Evolutionary conservation across 2,797 vertebrate genomes (phyloP).

Genomic region (Acipenser transmontanus): DNA sequence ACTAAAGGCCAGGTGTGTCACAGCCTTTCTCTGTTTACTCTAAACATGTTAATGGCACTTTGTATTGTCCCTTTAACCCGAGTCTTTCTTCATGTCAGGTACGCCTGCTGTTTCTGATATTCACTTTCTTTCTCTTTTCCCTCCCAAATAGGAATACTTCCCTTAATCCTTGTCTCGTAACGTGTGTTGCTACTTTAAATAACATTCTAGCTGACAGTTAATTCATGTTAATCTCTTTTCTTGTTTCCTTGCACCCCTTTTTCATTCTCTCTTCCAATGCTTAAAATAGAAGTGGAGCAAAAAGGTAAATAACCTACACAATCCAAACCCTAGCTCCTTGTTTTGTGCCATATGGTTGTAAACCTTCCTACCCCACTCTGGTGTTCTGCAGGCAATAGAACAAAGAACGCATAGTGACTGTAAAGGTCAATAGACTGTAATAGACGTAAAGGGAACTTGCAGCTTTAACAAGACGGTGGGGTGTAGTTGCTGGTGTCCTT

Average conservation of each 20-base stretch:
- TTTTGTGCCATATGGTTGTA: constrained; percentile 98
- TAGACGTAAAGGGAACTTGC: constrained; percentile 60
- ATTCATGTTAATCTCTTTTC: constrained; percentile 99
- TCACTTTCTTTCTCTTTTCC: constrained; percentile 54
- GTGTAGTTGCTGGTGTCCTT: constrained; percentile 71
- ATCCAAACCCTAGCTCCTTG: constrained; percentile 94
- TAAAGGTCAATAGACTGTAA: constrained; percentile 67
- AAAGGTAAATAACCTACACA: constrained; percentile 99
- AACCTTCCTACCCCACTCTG: constrained; percentile 78
- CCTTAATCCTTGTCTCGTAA: constrained; percentile 82
- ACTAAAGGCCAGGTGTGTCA: neutral
- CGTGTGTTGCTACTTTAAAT: constrained; percentile 84
- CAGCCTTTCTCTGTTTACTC: neutral
- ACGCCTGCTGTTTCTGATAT: constrained; percentile 52
- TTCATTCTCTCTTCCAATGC: constrained; percentile 98
- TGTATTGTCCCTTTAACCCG: constrained; percentile 44
- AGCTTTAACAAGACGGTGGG: constrained; percentile 79
- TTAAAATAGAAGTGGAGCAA: constrained; percentile 99
- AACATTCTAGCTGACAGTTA: constrained; percentile 85
- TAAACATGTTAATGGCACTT: constrained; percentile 9
- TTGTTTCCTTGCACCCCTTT: constrained; percentile 83
- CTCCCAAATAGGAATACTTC: constrained; percentile 75
- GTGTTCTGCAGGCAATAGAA: constrained; percentile 69
- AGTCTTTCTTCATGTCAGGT: constrained; percentile 71
- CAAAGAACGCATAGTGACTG: constrained; percentile 68